Evolutionary conservation across 2,797 vertebrate genomes (phyloP), one percentile per base, ranked within the genome.

Genomic region (Menidia menidia): DNA sequence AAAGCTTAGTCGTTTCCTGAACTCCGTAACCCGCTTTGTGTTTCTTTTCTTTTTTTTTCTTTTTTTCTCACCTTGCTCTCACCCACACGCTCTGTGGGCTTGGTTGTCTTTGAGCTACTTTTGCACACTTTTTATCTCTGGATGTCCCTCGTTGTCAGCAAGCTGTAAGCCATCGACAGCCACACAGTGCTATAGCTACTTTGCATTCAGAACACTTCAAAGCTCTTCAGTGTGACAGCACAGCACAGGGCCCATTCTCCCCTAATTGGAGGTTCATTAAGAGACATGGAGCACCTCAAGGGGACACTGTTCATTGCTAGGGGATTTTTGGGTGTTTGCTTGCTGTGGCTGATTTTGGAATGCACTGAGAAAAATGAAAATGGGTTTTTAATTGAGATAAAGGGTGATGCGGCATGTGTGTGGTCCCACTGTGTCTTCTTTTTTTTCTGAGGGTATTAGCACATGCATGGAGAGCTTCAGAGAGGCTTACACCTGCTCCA

Each of bases 211-310:
- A 60, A 19, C 81, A 87, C 89, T 90, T 92, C 88, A 92, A 92
- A 92, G 90, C 86, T 68, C 84, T 75, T 83, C 77, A 16, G 52
- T 84, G 80, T 90, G 91, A 88, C 88, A 84, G 89, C 65, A 56
- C 75, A 83, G 80, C 91, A 88, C 86, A 68, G 80, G 90, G 89
- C 89, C 90, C 86, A 88, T 91, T 92, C 87, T 80, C 80, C 78
- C 67, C 86, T 93, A 93, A 93, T 94, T 94, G 90, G 89, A 85
- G 90, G 84, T 93, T 93, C 91, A 93, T 93, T 93, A 93, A 88
- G 83, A 87, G 88, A 92, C 89, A 88, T 62, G 65, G 78, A 64
- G 65, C 15, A 60, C 90, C 90, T 87, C 83, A 39, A 71, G 87
- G 86, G 88, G 82, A 71, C 75, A 62, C 66, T 32, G 60, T 68